phyloP scores from a whole-genome alignment of 2,797 vertebrate species.

The Lacerta agilis region DNA sequence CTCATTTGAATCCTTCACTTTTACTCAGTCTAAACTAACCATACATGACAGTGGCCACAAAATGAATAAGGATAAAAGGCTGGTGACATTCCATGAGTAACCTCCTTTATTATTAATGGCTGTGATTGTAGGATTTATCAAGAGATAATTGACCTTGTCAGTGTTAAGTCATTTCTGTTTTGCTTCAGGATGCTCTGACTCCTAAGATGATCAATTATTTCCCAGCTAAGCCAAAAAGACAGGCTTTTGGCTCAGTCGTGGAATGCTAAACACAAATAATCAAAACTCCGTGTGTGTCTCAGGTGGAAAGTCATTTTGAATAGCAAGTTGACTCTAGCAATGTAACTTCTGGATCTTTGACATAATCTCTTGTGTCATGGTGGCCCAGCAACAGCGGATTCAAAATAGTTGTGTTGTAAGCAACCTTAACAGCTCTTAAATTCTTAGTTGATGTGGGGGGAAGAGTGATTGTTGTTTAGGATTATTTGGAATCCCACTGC shows the following conservation, averaged over 20 bases:
- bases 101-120: slow-evolving; percentile 31
- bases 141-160: slow-evolving; percentile 54
- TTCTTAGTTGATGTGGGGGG: not conserved
- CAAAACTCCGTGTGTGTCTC: not conserved
- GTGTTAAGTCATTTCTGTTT: slow-evolving; percentile 1
- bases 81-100: slow-evolving; percentile 11
- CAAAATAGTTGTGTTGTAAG: slow-evolving; percentile 14
- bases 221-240: slow-evolving; percentile 32
- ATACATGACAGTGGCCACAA: not conserved
- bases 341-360: slow-evolving; percentile 38
- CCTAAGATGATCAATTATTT: slow-evolving; percentile 43
- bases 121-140: slow-evolving; percentile 36
- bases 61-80: not conserved
- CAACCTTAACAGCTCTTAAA: slow-evolving; percentile 16
- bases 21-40: slow-evolving; percentile 20
- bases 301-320: slow-evolving; percentile 15
- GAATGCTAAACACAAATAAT: slow-evolving; percentile 31
- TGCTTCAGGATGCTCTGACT: slow-evolving; percentile 19
- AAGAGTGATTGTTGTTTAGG: not conserved
- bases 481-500: not conserved
- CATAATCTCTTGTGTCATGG: not conserved
- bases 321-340: not conserved
- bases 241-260: slow-evolving; percentile 40
- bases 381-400: not conserved
- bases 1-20: slow-evolving; percentile 35